Evolutionary conservation across 2,888 invertebrate species (phyloP), one percentile per base, ranked within the genome.

Genomic region (Scotopteryx bipunctaria): DNA sequence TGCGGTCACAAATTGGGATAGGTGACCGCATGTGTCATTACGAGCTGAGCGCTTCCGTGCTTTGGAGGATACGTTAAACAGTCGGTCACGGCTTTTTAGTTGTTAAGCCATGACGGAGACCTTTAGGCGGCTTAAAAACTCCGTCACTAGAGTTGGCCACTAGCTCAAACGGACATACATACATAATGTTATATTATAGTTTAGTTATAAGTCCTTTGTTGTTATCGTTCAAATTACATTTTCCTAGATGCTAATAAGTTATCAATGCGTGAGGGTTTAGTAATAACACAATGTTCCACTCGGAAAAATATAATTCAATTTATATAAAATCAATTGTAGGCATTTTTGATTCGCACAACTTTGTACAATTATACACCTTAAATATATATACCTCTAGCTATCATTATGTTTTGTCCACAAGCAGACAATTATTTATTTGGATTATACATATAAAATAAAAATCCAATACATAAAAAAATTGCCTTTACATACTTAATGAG

Each of bases 281-380:
- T 72, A 64, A 81, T 75, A 80, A 77, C 71, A 67, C 83, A 76
- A 67, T 65, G 64, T 54, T 85, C 86, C 89, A 87, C 82, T 87
- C 83, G 89, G 90, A 89, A 89, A 89, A 81, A 88, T 87, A 86
- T 88, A 85, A 89, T 64, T 88, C 84, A 86, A 86, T 88, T 89
- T 85, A 86, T 87, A 87, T 84, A 89, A 90, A 90, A 89, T 87
- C 88, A 89, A 84, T 87, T 78, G 86, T 82, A 88, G 90, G 86
- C 90, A 84, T 81, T 82, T 82, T 79, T 73, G 78, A 82, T 82
- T 86, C 82, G 86, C 86, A 86, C 81, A 83, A 81, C 80, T 85
- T 86, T 87, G 83, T 88, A 89, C 86, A 88, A 80, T n/a, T 83
- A 80, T 82, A 82, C 78, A 82, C 66, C 55, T 56, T 62, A 59